Evolutionary conservation across 1,140 invertebrate species (phyloP).

Genomic region (Brachionus angularis): DNA sequence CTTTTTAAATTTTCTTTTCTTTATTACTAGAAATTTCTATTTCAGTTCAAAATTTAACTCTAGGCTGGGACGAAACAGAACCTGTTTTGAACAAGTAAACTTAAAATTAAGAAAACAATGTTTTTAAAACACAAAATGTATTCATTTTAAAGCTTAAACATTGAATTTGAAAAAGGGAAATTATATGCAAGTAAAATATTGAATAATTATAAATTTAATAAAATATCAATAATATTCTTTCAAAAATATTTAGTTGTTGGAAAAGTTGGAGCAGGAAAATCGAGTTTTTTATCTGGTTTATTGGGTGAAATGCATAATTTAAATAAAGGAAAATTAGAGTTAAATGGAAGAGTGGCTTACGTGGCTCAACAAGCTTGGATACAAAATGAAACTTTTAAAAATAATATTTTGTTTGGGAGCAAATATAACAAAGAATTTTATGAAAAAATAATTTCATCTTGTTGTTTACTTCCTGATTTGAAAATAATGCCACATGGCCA

Average conservation of each 20-base stretch:
- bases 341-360: slow-evolving; percentile 68
- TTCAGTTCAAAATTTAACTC: not conserved
- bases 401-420: slow-evolving; percentile 35
- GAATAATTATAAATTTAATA: too few relatives aligned
- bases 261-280: slow-evolving; percentile 82
- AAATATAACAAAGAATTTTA: slow-evolving; percentile 69
- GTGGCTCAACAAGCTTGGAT: slow-evolving; percentile 64
- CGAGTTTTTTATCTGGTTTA: slow-evolving; percentile 77
- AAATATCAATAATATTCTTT: not conserved
- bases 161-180: slow-evolving; percentile 20
- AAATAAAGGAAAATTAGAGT: slow-evolving; percentile 69
- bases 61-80: slow-evolving; percentile 32
- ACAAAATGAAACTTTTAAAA: slow-evolving; percentile 31
- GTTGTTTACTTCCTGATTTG: slow-evolving; percentile 59
- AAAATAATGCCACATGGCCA: slow-evolving; percentile 59
- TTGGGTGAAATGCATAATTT: slow-evolving; percentile 82
- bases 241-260: slow-evolving; percentile 71
- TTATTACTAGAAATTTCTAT: not conserved
- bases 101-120: too few relatives aligned
- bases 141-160: too few relatives aligned
- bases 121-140: too few relatives aligned
- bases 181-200: too few relatives aligned
- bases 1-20: too few relatives aligned
- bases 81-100: slow-evolving; percentile 4
- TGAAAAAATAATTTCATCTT: slow-evolving; percentile 72